Evolutionary conservation across 1,140 invertebrate species (phyloP).

Genomic region (Lepidurus arcticus): DNA sequence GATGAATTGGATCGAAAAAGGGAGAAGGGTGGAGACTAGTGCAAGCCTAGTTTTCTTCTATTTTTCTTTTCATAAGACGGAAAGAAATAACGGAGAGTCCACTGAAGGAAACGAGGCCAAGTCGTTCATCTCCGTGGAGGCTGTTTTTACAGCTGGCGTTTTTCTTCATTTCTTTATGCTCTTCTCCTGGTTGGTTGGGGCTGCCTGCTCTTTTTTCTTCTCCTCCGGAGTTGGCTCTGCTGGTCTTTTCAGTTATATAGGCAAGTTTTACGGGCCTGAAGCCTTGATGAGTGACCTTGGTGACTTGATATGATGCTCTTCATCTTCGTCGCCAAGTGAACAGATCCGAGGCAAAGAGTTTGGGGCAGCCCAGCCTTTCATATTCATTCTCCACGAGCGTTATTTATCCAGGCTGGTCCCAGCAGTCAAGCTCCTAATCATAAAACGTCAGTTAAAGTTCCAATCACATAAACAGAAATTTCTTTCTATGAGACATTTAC

Average conservation of each 20-base stretch:
- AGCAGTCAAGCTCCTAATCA: not conserved
- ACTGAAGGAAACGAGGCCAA: slow-evolving; percentile 11
- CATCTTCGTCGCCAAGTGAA: not conserved
- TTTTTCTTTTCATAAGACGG: not conserved
- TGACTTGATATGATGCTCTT: slow-evolving; percentile 22
- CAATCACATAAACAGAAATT: not conserved
- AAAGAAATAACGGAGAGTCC: not conserved
- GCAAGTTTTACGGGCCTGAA: not conserved
- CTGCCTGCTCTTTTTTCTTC: not conserved
- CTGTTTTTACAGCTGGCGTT: slow-evolving; percentile 21
- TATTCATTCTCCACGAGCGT: not conserved
- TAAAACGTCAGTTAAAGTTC: slow-evolving; percentile 15
- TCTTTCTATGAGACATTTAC: not conserved
- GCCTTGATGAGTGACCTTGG: slow-evolving; percentile 13
- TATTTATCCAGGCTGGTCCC: not conserved
- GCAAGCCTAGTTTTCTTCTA: not conserved
- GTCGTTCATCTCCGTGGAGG: slow-evolving; percentile 20
- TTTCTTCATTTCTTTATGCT: no score
- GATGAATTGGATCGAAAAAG: not conserved
- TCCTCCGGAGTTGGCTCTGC: not conserved
- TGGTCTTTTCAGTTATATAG: slow-evolving; percentile 2
- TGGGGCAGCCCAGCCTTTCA: not conserved
- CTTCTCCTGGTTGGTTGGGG: no score
- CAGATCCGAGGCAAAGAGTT: not conserved
- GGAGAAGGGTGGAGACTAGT: not conserved